phyloP scores from a whole-genome alignment of 1,140 invertebrate species.

The Semibalanus balanoides region DNA sequence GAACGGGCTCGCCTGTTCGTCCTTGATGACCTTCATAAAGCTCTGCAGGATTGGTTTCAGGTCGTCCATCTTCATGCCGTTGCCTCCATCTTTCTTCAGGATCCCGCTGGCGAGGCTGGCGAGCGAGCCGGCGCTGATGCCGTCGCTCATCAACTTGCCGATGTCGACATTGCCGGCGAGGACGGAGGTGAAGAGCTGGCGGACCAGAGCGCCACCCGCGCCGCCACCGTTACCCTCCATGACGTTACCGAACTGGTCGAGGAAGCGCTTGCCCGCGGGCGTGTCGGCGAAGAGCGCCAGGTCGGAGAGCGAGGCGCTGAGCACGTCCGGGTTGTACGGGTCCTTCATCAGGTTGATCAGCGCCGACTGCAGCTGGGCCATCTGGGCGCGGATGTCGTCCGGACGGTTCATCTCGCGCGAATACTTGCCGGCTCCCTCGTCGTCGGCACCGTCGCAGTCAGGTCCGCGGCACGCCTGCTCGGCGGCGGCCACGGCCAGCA shows the following conservation, averaged over 20 bases:
- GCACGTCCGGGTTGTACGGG: constrained; percentile 3
- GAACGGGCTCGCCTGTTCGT: constrained; percentile 3
- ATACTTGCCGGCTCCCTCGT: not conserved
- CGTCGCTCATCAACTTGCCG: not conserved
- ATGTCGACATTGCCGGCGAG: not conserved
- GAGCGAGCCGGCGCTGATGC: not conserved
- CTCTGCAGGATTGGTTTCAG: not conserved
- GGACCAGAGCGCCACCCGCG: not conserved
- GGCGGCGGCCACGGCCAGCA: not conserved
- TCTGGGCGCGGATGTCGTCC: not conserved
- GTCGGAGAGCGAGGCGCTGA: not conserved
- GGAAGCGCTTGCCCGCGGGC: not conserved
- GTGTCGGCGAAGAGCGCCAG: not conserved
- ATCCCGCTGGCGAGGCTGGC: not conserved
- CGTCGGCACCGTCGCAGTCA: not conserved
- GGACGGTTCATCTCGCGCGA: not conserved
- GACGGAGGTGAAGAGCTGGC: not conserved
- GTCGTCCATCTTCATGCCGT: not conserved
- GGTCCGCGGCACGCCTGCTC: not conserved
- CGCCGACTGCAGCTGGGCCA: not conserved
- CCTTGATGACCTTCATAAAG: not conserved
- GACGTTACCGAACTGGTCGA: not conserved
- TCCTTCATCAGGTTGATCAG: constrained; percentile 4
- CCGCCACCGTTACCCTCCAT: not conserved
- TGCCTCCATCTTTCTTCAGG: not conserved